Conservation (phyloP, 2,888 invertebrate genomes). For the Leuctra nigra region DNA sequence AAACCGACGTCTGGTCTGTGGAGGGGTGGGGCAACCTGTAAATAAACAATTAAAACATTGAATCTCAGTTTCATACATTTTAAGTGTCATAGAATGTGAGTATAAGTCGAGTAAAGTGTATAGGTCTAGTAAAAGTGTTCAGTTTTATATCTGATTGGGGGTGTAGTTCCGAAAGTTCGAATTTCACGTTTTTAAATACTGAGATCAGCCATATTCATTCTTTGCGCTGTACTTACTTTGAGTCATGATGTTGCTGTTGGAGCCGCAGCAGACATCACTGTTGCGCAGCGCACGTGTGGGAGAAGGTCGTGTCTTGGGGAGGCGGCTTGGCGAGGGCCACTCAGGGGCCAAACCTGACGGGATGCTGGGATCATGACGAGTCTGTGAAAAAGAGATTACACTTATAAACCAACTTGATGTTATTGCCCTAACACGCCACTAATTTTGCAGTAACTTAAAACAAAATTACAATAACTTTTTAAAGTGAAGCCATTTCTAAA, state of each 20-base stretch:
- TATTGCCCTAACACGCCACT: too few species aligned
- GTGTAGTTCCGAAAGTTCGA: background rate
- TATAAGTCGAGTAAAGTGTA: too few species aligned
- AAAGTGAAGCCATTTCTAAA: too few species aligned
- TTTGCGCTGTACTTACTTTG: conserved; percentile 46
- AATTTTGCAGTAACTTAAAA: too few species aligned
- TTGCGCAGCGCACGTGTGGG: conserved; percentile 33
- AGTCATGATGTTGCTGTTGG: conserved; percentile 49
- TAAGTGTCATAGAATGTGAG: background rate
- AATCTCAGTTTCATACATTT: background rate
- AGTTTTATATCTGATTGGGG: background rate
- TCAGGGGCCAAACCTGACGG: conserved; percentile 44
- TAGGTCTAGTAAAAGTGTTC: background rate
- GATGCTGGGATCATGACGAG: conserved; percentile 30
- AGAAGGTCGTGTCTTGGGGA: conserved; percentile 31
- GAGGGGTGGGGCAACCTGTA: conserved; percentile 67
- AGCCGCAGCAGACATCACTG: conserved; percentile 15
- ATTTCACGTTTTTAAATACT: background rate
- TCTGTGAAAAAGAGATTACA: conserved; percentile 31
- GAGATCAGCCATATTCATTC: background rate
- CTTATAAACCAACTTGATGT: too few species aligned
- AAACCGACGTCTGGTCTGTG: conserved; percentile 68
- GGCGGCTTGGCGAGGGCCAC: conserved; percentile 43
- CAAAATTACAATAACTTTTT: too few species aligned
- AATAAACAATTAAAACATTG: conserved; percentile 11